These are phyloP conservation scores for Sciurus carolinensis DNA, from an alignment of 2,797 vertebrate genomes.

Conservation along the genomic window DNA sequence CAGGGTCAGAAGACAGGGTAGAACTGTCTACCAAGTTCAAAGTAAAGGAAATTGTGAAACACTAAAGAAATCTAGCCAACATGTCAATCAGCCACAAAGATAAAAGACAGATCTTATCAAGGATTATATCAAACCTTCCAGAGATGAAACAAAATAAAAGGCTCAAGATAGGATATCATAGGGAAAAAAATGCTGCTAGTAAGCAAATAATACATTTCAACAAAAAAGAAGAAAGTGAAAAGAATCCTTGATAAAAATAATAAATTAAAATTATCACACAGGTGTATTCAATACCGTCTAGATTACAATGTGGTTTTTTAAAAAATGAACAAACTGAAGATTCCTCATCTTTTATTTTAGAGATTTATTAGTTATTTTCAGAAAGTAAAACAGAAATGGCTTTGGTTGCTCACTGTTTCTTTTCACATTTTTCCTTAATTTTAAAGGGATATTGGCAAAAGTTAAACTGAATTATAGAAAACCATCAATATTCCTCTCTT, in stretches of 20 bases:
- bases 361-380: neutral
- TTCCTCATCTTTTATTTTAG: neutral
- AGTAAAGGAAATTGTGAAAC: neutral
- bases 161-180: neutral
- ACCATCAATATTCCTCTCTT: neutral
- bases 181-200: neutral
- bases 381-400: slow-evolving; percentile 8
- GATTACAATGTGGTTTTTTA: neutral
- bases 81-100: neutral
- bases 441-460: slow-evolving; percentile 32
- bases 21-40: neutral
- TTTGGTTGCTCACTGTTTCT: neutral
- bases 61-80: neutral
- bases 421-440: neutral
- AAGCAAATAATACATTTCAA: neutral
- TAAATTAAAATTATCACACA: neutral
- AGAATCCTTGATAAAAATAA: slow-evolving; percentile 1
- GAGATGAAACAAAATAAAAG: neutral
- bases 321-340: neutral
- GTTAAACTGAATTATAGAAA: neutral
- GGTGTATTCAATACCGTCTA: neutral
- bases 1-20: neutral
- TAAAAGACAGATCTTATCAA: neutral
- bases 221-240: neutral
- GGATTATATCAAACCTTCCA: neutral